Evolutionary conservation across 2,113 vertebrate species (phyloP).

Genomic region (Rattus norvegicus): DNA sequence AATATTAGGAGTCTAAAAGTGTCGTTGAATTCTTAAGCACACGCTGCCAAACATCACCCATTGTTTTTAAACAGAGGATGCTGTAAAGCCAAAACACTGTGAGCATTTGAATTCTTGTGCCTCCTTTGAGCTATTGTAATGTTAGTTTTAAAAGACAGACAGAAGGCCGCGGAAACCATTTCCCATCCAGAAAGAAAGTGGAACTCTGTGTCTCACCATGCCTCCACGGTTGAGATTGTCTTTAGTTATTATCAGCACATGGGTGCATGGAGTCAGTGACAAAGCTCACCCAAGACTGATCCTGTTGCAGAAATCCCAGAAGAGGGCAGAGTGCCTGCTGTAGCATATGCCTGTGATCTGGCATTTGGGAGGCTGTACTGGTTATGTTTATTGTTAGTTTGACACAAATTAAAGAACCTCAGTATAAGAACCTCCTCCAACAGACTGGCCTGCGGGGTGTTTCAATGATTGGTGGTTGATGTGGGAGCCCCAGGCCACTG

Average conservation of each 20-base stretch:
- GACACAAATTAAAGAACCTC: not conserved
- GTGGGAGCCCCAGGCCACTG: not conserved
- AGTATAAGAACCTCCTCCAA: not conserved
- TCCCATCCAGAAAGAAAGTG: not conserved
- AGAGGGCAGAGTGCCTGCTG: not conserved
- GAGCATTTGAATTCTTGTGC: constrained; percentile 30
- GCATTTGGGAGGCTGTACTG: not conserved
- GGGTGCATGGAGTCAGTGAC: not conserved
- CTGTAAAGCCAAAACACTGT: not conserved
- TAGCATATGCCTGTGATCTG: not conserved
- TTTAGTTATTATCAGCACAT: not conserved
- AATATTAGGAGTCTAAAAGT: not conserved
- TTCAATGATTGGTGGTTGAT: not conserved
- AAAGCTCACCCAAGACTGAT: not conserved
- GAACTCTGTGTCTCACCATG: not conserved
- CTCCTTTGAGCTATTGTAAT: not conserved
- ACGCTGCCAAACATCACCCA: not conserved
- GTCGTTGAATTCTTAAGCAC: constrained; percentile 50
- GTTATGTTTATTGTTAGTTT: not conserved
- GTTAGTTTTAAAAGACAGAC: not conserved
- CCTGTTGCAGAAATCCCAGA: not conserved
- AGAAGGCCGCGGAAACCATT: not conserved
- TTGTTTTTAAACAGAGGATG: constrained; percentile 55
- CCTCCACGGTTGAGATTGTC: not conserved
- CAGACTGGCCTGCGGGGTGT: not conserved